These are phyloP conservation scores for Psittacus erithacus DNA, from an alignment of 2,113 vertebrate genomes.

Conservation along the genomic window DNA sequence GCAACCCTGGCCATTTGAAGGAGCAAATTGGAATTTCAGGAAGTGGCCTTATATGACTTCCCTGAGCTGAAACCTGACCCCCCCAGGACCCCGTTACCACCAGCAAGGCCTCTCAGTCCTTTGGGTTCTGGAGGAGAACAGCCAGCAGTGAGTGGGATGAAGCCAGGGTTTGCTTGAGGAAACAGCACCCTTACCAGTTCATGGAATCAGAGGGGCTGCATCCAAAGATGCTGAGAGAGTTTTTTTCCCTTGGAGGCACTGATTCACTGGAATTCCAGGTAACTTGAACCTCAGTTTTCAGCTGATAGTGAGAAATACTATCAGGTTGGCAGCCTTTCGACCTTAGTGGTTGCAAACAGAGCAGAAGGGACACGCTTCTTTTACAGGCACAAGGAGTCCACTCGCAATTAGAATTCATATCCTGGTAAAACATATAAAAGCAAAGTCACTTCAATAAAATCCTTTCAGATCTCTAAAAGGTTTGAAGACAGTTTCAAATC, in stretches of 20 bases:
- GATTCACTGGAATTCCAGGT: neutral
- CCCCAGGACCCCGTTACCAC: neutral
- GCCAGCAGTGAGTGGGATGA: neutral
- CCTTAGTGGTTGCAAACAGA: neutral
- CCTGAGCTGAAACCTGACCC: neutral
- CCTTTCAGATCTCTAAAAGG: conserved; percentile 13
- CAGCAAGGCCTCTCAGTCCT: neutral
- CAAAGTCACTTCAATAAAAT: conserved; percentile 25
- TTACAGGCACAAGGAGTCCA: neutral
- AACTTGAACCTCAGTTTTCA: neutral
- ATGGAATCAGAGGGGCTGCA: neutral
- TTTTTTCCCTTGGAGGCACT: neutral
- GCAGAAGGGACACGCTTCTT: neutral
- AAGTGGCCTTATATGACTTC: neutral
- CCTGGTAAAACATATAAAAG: conserved; percentile 11
- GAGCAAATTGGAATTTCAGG: neutral
- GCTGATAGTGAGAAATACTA: neutral
- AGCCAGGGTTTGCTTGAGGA: neutral
- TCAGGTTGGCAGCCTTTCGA: neutral
- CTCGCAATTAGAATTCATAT: conserved; percentile 17
- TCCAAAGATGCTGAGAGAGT: neutral
- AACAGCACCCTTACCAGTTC: neutral
- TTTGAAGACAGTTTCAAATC: conserved; percentile 41
- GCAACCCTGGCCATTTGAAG: neutral
- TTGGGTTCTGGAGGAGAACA: neutral